A percentile compares a stretch with the other conserved stretches of the same genome.
phyloP scores from a whole-genome alignment of 2,888 invertebrate genomes.

The Drosophila putrida region DNA sequence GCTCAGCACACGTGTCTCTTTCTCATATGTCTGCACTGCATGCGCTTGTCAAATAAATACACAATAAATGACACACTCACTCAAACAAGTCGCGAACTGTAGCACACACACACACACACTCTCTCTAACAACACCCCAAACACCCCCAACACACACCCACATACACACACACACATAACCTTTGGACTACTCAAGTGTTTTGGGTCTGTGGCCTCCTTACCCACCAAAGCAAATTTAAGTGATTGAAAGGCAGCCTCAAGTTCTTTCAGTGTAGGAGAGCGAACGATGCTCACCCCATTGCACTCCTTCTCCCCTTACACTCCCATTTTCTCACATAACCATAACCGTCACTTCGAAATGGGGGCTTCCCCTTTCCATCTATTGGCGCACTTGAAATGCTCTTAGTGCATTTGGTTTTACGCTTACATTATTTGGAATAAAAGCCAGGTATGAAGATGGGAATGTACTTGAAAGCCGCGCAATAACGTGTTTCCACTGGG shows the following conservation, averaged over 20 bases:
- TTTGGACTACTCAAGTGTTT: slow-evolving; percentile 54
- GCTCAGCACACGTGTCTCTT: slow-evolving; percentile 39
- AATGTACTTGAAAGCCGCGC: slow-evolving; percentile 19
- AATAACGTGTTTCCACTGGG: slow-evolving; percentile 31
- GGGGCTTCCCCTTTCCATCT: slow-evolving; percentile 9
- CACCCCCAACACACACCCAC: slow-evolving; percentile 7
- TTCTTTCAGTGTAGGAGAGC: slow-evolving; percentile 5
- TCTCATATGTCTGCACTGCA: slow-evolving; percentile 53
- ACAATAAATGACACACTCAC: slow-evolving; percentile 73
- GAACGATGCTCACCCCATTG: slow-evolving; percentile 1
- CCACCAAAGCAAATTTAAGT: slow-evolving; percentile 54
- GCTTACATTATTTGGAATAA: slow-evolving; percentile 59
- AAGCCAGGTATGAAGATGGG: slow-evolving; percentile 30
- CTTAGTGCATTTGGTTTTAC: slow-evolving; percentile 66
- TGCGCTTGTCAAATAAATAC: slow-evolving; percentile 72
- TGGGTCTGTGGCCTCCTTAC: slow-evolving; percentile 32
- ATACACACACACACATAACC: slow-evolving; percentile 31
- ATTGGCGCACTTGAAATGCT: slow-evolving; percentile 58
- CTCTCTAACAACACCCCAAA: neutral
- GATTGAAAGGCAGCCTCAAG: slow-evolving; percentile 61
- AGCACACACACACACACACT: slow-evolving; percentile 16
- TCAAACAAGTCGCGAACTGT: slow-evolving; percentile 51
- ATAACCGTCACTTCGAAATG: slow-evolving; percentile 37
- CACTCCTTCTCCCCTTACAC: neutral
- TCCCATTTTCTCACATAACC: slow-evolving; percentile 32